Evolutionary conservation across 2,888 invertebrate species (phyloP).

Genomic region (Amiota minor): DNA sequence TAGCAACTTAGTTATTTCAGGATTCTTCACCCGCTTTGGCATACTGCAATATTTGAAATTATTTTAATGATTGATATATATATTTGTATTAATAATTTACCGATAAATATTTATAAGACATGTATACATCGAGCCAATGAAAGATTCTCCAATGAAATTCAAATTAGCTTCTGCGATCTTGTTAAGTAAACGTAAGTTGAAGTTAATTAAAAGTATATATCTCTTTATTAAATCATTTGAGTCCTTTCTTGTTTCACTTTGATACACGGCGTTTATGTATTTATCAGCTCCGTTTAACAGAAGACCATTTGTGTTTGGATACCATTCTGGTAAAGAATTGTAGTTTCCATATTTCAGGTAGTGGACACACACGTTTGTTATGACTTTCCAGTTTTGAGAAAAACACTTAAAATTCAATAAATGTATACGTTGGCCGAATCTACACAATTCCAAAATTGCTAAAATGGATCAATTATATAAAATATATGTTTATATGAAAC

Average conservation of each 20-base stretch:
- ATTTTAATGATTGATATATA: no score
- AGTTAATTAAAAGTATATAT: conserved; percentile 52
- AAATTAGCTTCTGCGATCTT: conserved; percentile 33
- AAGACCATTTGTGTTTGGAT: conserved; percentile 46
- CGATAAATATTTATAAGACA: conserved; percentile 34
- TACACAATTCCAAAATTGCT: conserved; percentile 53
- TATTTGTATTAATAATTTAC: no score
- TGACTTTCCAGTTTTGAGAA: conserved; percentile 54
- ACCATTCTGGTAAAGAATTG: conserved; percentile 42
- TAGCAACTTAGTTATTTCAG: conserved; percentile 22
- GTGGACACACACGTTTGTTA: conserved; percentile 50
- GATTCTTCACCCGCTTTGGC: conserved; percentile 14
- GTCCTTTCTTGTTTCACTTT: conserved; percentile 42
- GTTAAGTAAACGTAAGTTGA: conserved; percentile 54
- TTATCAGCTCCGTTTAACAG: conserved; percentile 45
- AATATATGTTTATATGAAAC: no score
- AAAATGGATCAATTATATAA: no score
- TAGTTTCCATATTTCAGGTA: conserved; percentile 18
- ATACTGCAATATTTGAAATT: conserved; percentile 38
- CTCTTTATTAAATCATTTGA: conserved; percentile 48
- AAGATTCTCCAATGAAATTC: conserved; percentile 60
- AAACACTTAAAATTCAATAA: conserved; percentile 42
- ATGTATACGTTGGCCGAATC: conserved; percentile 44
- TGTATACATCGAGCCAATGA: conserved; percentile 42
- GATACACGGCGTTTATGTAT: conserved; percentile 41